Conservation (phyloP, 2,113 vertebrate species). For the Ranitomeya variabilis region DNA sequence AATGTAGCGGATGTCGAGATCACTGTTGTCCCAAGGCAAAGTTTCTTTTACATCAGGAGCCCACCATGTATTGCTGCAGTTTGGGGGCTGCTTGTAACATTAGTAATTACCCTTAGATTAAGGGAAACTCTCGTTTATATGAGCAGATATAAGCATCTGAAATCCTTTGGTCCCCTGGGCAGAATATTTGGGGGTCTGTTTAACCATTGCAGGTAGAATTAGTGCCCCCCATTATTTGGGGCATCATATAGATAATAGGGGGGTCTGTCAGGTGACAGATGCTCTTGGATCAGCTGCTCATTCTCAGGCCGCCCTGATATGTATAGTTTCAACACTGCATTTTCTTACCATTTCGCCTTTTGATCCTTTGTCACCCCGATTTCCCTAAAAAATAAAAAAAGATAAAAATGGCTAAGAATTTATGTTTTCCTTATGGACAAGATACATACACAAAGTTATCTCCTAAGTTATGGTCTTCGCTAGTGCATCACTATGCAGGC, state of each 20-base stretch:
- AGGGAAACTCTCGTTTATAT: not conserved
- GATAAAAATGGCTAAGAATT: not conserved
- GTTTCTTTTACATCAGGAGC: not conserved
- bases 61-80: not conserved
- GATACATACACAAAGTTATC: too few species aligned
- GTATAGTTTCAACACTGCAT: not conserved
- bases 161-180: not conserved
- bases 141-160: not conserved
- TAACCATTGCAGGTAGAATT: not conserved
- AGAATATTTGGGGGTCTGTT: not conserved
- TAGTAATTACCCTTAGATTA: not conserved
- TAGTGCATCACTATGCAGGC: too few species aligned
- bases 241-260: not conserved
- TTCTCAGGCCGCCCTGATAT: not conserved
- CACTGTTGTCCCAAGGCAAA: not conserved
- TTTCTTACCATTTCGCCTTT: slow-evolving; percentile 90
- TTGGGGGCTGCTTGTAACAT: not conserved
- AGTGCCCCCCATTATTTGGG: not conserved
- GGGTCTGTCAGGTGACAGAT: not conserved
- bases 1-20: not conserved
- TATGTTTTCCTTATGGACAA: not conserved
- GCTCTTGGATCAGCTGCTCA: not conserved
- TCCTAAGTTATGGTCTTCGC: too few species aligned
- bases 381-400: slow-evolving; percentile 76
- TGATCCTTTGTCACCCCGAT: slow-evolving; percentile 84